These are phyloP conservation scores for Tetraneura akinire DNA, from an alignment of 1,140 invertebrate genomes.

Conservation along the genomic window DNA sequence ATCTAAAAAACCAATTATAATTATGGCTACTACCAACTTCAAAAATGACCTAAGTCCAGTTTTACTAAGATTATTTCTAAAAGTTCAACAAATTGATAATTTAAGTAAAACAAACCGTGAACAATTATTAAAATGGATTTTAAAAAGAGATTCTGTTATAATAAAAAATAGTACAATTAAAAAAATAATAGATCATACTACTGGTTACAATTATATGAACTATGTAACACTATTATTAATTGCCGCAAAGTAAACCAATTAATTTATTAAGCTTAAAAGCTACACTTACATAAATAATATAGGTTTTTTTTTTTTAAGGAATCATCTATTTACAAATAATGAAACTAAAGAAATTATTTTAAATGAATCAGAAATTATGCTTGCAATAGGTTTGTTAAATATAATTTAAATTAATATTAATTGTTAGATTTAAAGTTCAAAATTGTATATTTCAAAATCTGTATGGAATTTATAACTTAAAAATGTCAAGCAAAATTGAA, in stretches of 20 bases:
- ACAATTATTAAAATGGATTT: constrained; percentile 42
- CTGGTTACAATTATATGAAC: constrained; percentile 33
- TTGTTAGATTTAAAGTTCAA: no score
- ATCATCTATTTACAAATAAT: constrained; percentile 3
- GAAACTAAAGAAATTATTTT: not conserved
- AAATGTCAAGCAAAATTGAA: no score
- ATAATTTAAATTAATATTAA: no score
- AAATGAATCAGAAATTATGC: constrained; percentile 13
- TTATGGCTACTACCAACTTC: constrained; percentile 29
- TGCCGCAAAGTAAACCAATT: constrained; percentile 18
- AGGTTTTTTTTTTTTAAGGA: not conserved
- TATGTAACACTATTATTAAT: not conserved
- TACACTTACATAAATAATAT: not conserved
- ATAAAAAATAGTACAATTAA: not conserved
- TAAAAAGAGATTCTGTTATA: constrained; percentile 20
- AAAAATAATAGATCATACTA: constrained; percentile 8
- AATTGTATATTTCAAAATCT: no score
- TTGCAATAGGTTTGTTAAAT: constrained; percentile 33
- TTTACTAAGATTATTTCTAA: constrained; percentile 33
- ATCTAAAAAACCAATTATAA: constrained; percentile 27
- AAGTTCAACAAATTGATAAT: constrained; percentile 1
- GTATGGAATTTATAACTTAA: no score
- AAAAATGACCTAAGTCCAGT: constrained; percentile 32
- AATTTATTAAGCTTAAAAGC: not conserved
- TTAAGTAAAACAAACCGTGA: constrained; percentile 21